Base-by-base conservation (phyloP, 2,888 invertebrate species). In the Kuschelorhynchus macadamiae region DNA sequence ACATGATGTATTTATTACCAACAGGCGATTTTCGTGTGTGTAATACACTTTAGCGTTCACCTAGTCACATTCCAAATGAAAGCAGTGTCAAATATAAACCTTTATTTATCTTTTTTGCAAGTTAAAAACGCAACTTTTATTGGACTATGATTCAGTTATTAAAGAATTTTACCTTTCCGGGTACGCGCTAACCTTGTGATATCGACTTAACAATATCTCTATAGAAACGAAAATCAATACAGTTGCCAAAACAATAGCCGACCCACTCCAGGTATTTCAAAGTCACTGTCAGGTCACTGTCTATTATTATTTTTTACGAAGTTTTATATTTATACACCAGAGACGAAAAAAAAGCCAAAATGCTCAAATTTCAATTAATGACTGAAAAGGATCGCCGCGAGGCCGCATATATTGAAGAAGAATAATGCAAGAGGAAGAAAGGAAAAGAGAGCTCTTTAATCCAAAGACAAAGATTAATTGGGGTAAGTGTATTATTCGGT, bases 381-480 rank as follows among this genome's bases (percentile, higher is more conserved):
- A 91, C 90, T 75, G 88, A 92, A 73, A 84, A 87, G 78, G 95
- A 97, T 80, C 87, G 91, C 8, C 91, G 90, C 79, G 93, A 95
- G 83, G 92, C 93, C n/a, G 92, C 94, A 52, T 89, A 90, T 52
- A 89, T 95, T 72, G 92, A 94, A 80, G 91, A 70, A 94, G 1
- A 89, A 44, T 72, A 30, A 71, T 72, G 1, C 65, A 64, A 12
- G 91, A 76, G 36, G 76, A 77, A 49, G 76, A 77, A 61, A 49
- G 76, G 21, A 76, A 74, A 75, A 77, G 77, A 50, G 65, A 77
- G 46, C 73, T 79, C 30, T 78, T 78, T 47, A 75, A 79, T 71
- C 77, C 80, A 3, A 74, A 80, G 57, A 87, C 89, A 75, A n/a
- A 87, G 96, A 75, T 88, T 91, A 69, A 92, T 94, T 82, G 96